Conservation (phyloP, 2,113 vertebrate genomes). For the Telmatochromis brachygnathus region DNA sequence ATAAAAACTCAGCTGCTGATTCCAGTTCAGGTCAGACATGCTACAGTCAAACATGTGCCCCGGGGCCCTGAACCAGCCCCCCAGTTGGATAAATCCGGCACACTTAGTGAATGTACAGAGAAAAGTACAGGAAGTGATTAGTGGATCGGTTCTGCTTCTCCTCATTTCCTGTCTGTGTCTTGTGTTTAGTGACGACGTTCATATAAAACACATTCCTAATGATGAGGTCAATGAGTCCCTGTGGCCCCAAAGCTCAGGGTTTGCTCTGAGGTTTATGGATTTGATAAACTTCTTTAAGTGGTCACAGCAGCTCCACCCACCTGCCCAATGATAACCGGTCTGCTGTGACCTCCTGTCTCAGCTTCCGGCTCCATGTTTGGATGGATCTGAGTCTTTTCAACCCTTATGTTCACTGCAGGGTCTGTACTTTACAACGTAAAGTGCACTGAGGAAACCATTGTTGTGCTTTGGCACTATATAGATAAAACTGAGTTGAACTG, state of each 20-base stretch:
- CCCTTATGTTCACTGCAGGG: not conserved
- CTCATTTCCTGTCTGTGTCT: not conserved
- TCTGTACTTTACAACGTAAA: not conserved
- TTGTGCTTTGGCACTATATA: not conserved
- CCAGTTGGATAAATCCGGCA: not conserved
- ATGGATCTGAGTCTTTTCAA: not conserved
- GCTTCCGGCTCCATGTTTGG: not conserved
- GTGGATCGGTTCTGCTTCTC: not conserved
- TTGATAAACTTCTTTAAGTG: not conserved
- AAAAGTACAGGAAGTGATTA: not conserved
- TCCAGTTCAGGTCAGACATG: not conserved
- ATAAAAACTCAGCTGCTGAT: not conserved
- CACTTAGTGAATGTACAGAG: not conserved
- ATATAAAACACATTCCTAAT: not conserved
- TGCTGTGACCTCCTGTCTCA: not conserved
- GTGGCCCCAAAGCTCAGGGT: not conserved
- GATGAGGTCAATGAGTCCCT: not conserved
- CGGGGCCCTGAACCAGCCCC: not conserved
- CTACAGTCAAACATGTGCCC: not conserved
- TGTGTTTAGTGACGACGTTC: not conserved
- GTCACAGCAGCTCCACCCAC: not conserved
- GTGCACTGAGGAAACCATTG: not conserved
- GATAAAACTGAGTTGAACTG: not conserved
- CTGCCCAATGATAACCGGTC: not conserved
- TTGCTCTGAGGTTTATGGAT: not conserved